A percentile compares a stretch with the other conserved stretches of the same genome.
phyloP scores from a whole-genome alignment of 2,113 vertebrate species.

The Butorides virescens region DNA sequence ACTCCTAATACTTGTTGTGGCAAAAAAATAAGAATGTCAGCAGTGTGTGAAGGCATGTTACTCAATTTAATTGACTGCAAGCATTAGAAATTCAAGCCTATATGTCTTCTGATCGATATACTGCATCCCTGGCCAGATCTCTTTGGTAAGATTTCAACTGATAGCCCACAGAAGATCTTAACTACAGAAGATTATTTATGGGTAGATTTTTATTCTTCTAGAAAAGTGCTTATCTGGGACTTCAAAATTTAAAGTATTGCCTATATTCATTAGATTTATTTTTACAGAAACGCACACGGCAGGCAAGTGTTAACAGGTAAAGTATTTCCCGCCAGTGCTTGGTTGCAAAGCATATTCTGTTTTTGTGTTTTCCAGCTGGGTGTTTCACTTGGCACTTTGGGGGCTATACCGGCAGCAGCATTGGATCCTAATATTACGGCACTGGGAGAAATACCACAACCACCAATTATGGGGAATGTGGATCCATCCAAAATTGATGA shows the following conservation, averaged over 20 bases:
- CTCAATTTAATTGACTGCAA: not conserved
- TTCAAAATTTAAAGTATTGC: not conserved
- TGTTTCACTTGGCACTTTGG: conserved; percentile 86
- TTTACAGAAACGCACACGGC: not conserved
- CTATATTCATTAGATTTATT: not conserved
- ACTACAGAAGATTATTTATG: not conserved
- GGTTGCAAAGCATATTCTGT: not conserved
- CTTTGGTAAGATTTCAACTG: not conserved
- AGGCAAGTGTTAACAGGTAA: not conserved
- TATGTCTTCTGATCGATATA: not conserved
- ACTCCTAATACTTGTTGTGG: not conserved
- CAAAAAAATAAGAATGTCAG: not conserved
- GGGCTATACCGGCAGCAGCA: conserved; percentile 77
- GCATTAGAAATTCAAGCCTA: not conserved
- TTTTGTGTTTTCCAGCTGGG: conserved; percentile 72
- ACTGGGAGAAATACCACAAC: conserved; percentile 80
- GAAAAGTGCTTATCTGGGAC: not conserved
- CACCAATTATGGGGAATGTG: conserved; percentile 93
- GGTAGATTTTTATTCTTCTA: not conserved
- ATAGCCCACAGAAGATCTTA: not conserved
- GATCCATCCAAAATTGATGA: conserved; percentile 95
- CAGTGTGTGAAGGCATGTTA: not conserved
- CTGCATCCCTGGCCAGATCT: not conserved
- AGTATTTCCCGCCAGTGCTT: not conserved
- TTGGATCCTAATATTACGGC: conserved; percentile 79